A percentile compares a stretch with the other conserved stretches of the same genome.
Conservation (phyloP, 2,797 vertebrate genomes). For the Thripadectes ignobilis region DNA sequence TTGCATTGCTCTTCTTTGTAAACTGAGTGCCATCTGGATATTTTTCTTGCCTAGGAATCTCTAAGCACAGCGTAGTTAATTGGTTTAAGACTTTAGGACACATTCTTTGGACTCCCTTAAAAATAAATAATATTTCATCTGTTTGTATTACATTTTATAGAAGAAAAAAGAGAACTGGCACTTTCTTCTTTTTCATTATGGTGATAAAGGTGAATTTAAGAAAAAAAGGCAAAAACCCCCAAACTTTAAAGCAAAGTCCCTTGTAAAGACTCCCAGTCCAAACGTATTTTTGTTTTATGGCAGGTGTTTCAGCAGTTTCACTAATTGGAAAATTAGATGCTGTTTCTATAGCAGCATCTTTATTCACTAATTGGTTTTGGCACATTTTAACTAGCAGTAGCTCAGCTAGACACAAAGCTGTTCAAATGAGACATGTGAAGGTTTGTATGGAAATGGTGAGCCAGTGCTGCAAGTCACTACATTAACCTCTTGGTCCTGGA, state of each 20-base stretch:
- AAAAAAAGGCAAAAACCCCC: not conserved
- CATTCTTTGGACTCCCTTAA: not conserved
- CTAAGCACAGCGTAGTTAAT: not conserved
- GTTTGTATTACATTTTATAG: not conserved
- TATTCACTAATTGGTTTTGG: slow-evolving; percentile 51
- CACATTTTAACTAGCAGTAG: slow-evolving; percentile 9
- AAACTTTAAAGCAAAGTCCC: not conserved
- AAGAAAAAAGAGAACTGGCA: not conserved
- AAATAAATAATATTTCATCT: not conserved
- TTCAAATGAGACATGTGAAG: not conserved
- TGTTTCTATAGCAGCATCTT: slow-evolving; percentile 38
- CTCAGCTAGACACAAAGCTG: slow-evolving; percentile 5
- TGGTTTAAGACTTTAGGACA: not conserved
- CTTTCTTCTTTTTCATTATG: not conserved
- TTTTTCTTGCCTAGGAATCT: not conserved
- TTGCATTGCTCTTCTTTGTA: not conserved
- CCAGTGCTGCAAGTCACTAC: not conserved
- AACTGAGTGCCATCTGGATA: slow-evolving; percentile 15
- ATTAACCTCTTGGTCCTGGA: not conserved
- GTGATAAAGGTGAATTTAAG: not conserved
- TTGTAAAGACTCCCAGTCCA: not conserved
- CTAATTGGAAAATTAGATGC: slow-evolving; percentile 44
- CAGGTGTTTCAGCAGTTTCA: slow-evolving; percentile 57
- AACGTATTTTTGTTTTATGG: slow-evolving; percentile 35
- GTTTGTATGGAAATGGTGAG: not conserved